Conservation (phyloP, 2,888 invertebrate genomes). For the Asteroscopus sphinx region DNA sequence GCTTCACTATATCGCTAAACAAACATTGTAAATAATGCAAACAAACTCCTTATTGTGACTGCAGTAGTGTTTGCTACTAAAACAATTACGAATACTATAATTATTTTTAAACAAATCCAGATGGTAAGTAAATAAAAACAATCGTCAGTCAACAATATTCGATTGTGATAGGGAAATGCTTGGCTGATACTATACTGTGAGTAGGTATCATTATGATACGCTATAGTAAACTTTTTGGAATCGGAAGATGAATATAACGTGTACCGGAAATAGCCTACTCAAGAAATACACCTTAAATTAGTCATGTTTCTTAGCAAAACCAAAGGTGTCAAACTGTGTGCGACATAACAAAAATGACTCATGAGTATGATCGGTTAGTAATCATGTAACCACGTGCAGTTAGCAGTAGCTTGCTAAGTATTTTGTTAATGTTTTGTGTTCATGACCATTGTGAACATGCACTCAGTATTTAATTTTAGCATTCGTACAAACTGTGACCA, state of each 20-base stretch:
- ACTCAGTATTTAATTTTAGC: constrained; percentile 8
- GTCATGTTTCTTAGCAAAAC: constrained; percentile 51
- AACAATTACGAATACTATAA: constrained; percentile 48
- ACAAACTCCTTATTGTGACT: constrained; percentile 43
- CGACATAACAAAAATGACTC: constrained; percentile 50
- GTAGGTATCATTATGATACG: too few relatives aligned
- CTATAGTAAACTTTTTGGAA: background rate
- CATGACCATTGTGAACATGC: constrained; percentile 22
- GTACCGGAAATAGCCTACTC: constrained; percentile 38
- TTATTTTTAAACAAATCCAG: constrained; percentile 50
- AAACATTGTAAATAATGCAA: constrained; percentile 49
- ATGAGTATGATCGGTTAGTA: constrained; percentile 24
- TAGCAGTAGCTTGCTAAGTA: constrained; percentile 30
- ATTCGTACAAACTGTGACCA: background rate
- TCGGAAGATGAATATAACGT: constrained; percentile 27
- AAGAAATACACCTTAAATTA: constrained; percentile 44
- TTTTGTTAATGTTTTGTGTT: constrained; percentile 18
- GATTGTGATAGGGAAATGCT: constrained; percentile 12
- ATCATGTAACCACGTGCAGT: constrained; percentile 28
- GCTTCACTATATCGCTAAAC: constrained; percentile 44
- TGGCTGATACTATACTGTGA: background rate
- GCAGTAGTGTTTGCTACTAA: constrained; percentile 30
- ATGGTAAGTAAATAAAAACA: constrained; percentile 16
- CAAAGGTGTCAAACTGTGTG: constrained; percentile 33
- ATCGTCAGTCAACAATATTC: constrained; percentile 8